Base-by-base conservation (phyloP, 1,140 invertebrate species). In the Lepidotrigona ventralis region DNA sequence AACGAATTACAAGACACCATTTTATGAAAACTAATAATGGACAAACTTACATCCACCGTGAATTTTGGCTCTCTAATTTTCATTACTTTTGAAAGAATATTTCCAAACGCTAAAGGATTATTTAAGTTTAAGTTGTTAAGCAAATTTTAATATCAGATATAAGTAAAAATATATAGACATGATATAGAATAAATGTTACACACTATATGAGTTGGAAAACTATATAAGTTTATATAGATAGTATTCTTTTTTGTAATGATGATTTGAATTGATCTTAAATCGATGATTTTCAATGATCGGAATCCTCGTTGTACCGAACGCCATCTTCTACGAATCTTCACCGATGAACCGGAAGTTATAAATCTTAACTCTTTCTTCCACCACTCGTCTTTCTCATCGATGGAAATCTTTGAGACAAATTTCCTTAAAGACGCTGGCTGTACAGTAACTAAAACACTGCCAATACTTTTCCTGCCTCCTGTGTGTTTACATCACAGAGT, bases 401-500 rank as follows among this genome's bases (percentile, higher is more conserved):
- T 58, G 88, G 63, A 68, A 70, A 90, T 87, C 51, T 86, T 78
- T 71, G 76, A 81, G 90, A 81, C 79, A 39, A 26, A 53, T 54
- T 70, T 82, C 84, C 76, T 71, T 56, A 5, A n/a, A 19, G 56
- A 21, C 46, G n/a, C 46, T n/a, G 2, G 23, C 14, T 17, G 39
- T 21, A 23, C 12, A 26, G 17, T 58, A 63, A 85, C 46, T 71
- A 56, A 70, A 58, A n/a, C 2, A 33, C 74, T 51, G 90, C 75
- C 90, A 91, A 89, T 90, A 90, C 85, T 85, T 90, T 83, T 75
- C 12, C 86, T 75, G 60, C 58, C 54, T n/a, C 33, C 33, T 64
- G n/a, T 70, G 8, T 91, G 90, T 91, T 91, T 91, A 91, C 78
- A 91, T 88, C 83, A 89, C 85, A 75, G 86, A 90, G 90, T 91